Percentiles rank a stretch among this genome's conserved stretches.
Conservation (phyloP, 2,888 invertebrate genomes). For the Diaphora mendica region DNA sequence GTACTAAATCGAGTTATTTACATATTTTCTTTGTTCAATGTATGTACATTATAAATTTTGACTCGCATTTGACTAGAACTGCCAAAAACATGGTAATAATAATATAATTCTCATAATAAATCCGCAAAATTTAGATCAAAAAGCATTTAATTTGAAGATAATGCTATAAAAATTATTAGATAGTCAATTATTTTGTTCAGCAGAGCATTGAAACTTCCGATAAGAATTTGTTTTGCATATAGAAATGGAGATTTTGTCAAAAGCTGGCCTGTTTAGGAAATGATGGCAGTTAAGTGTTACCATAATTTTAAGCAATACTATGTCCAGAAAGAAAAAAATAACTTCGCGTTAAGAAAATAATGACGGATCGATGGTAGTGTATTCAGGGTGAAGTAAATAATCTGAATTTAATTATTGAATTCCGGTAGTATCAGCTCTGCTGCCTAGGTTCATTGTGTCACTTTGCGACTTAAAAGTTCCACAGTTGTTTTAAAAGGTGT, state of each 20-base stretch:
- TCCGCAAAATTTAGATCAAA: neutral
- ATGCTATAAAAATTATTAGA: neutral
- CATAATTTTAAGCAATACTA: neutral
- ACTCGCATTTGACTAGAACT: conserved; percentile 50
- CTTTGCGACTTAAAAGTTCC: neutral
- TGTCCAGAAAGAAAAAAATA: neutral
- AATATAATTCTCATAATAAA: neutral
- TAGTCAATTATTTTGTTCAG: neutral
- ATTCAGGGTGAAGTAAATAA: neutral
- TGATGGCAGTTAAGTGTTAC: neutral
- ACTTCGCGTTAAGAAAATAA: neutral
- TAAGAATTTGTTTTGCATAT: neutral
- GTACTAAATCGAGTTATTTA: conserved; percentile 10
- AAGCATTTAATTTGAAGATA: neutral
- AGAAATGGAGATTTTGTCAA: neutral
- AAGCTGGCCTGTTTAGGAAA: neutral
- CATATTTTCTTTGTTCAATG: conserved; percentile 8
- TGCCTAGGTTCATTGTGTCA: neutral
- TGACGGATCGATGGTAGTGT: neutral
- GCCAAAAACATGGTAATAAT: conserved; percentile 31
- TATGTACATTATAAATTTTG: conserved; percentile 22
- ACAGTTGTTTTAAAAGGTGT: neutral
- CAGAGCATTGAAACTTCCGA: neutral
- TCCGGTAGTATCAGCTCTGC: neutral
- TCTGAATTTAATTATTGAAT: neutral